A percentile compares a stretch with the other conserved stretches of the same genome.
These are phyloP conservation scores for Tetramorium simillimum DNA, from an alignment of 1,140 invertebrate species.

Conservation along the genomic window DNA sequence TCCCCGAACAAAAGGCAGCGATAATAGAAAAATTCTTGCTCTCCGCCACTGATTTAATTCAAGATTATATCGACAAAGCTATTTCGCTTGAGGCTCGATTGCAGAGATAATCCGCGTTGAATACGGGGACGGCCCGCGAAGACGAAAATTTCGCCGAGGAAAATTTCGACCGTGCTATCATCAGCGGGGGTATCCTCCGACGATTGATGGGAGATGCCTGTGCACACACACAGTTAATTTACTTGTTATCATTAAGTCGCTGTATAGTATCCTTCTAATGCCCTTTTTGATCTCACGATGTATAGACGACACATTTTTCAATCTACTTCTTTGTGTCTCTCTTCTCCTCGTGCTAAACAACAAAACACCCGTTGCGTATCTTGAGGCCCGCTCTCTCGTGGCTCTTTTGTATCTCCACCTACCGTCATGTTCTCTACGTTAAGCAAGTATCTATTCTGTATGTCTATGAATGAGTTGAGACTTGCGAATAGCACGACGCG, in stretches of 20 bases:
- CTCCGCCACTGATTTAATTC: background rate
- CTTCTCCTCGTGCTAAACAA: constrained; percentile 60
- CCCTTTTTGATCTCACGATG: constrained; percentile 59
- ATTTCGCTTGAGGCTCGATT: background rate
- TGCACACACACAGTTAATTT: constrained; percentile 27
- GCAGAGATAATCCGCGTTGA: background rate
- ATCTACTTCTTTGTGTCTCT: constrained; percentile 67
- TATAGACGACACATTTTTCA: constrained; percentile 65
- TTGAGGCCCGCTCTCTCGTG: constrained; percentile 68
- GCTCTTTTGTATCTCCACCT: constrained; percentile 65
- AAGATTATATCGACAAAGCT: background rate
- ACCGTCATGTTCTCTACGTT: constrained; percentile 66
- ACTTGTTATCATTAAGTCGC: constrained; percentile 61
- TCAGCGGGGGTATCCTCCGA: background rate
- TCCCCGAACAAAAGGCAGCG: background rate
- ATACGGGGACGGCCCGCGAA: too few relatives aligned
- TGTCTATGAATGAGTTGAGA: constrained; percentile 58
- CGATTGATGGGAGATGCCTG: background rate
- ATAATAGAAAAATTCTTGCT: background rate
- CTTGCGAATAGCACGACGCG: constrained; percentile 66
- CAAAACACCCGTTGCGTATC: constrained; percentile 64
- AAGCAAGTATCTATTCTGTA: constrained; percentile 70
- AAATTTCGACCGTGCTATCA: background rate
- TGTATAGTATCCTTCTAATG: constrained; percentile 62
- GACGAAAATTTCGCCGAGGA: background rate